Conservation (phyloP, 2,113 vertebrate genomes). For the Parotia lawesii region DNA sequence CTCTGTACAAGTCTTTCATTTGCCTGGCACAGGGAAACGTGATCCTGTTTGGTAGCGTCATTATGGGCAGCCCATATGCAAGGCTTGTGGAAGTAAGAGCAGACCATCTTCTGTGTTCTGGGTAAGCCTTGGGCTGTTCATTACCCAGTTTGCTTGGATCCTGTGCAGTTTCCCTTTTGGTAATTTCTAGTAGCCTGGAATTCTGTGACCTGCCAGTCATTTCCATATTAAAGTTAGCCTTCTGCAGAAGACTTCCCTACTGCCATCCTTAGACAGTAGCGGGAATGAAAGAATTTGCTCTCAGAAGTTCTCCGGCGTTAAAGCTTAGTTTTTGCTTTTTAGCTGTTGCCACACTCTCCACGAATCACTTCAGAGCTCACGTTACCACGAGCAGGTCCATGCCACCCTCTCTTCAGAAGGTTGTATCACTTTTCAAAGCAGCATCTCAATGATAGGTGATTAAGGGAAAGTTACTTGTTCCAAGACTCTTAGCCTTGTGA, state of each 20-base stretch:
- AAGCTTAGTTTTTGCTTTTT: background rate
- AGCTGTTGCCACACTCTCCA: background rate
- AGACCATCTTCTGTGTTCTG: background rate
- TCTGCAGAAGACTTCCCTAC: background rate
- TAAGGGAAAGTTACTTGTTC: background rate
- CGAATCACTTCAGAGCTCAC: background rate
- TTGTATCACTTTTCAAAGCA: background rate
- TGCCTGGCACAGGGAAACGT: background rate
- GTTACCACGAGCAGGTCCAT: background rate
- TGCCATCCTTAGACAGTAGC: background rate
- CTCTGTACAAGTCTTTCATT: background rate
- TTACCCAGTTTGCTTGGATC: background rate
- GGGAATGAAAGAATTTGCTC: background rate
- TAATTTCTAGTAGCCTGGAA: background rate
- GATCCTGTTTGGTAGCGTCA: background rate
- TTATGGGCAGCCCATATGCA: background rate
- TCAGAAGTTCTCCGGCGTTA: background rate
- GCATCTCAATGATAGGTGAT: background rate
- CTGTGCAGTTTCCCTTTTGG: background rate
- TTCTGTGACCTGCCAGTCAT: background rate
- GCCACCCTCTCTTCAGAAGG: background rate
- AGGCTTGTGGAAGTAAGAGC: background rate
- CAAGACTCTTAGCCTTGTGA: background rate
- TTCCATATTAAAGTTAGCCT: background rate
- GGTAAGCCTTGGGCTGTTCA: background rate